Base-by-base conservation (phyloP, 2,888 invertebrate species). In the Tubulanus polymorphus region DNA sequence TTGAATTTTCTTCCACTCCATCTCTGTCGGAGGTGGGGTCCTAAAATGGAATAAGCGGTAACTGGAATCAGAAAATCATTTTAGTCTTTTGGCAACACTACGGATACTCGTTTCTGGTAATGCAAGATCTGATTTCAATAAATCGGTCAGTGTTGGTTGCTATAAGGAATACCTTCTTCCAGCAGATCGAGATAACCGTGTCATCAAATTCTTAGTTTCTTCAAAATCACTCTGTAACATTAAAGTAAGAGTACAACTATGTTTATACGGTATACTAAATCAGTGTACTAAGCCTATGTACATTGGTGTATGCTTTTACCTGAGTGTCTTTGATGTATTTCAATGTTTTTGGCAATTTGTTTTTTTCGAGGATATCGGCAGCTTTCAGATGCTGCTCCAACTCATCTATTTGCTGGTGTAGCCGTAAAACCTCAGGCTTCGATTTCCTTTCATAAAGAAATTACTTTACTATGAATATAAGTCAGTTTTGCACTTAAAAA, bases 1-100 rank as follows among this genome's bases (percentile, higher is more conserved):
- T 28, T 88, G 79, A n/a, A 89, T 76, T 58, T 83, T 81, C 54
- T 84, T 83, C 88, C 88, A 88, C 55, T 86, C 84, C 20, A 76
- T 73, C 56, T 83, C 82, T 55, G 73, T 78, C 55, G 82, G 72
- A 25, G 79, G 68, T 26, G 81, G 79, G 25, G 65, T 63, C 53
- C 74, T 75, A 57, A 35, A 52, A 53, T 18, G 32, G 29, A 58
- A 35, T 53, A 35, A 46, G n/a, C n/a, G n/a, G n/a, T n/a, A n/a
- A n/a, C n/a, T n/a, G n/a, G n/a, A n/a, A n/a, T n/a, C n/a, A n/a
- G n/a, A n/a, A n/a, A n/a, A n/a, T n/a, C n/a, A n/a, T n/a, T n/a
- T n/a, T n/a, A n/a, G n/a, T n/a, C n/a, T n/a, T n/a, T n/a, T n/a
- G n/a, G n/a, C n/a, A n/a, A n/a, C n/a, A n/a, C n/a, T n/a, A n/a